phyloP scores from a whole-genome alignment of 2,113 vertebrate species.

The Otocyon megalotis region DNA sequence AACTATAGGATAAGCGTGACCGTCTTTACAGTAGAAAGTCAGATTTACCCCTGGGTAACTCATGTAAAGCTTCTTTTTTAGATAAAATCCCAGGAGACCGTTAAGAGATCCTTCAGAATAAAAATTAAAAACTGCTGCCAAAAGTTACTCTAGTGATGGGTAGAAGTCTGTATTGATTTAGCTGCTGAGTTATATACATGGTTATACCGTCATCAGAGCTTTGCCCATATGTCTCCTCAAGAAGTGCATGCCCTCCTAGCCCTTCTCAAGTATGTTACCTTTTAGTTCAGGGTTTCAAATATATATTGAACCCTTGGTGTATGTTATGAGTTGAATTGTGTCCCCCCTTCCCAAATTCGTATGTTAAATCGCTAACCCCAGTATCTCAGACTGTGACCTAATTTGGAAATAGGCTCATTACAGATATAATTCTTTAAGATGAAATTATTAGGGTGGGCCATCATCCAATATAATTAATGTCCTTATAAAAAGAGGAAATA shows the following conservation, averaged over 20 bases:
- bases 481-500: neutral
- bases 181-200: neutral
- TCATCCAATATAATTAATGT: neutral
- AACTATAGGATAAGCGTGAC: neutral
- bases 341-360: neutral
- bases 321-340: neutral
- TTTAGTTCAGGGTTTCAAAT: neutral
- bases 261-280: neutral
- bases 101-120: conserved; percentile 21
- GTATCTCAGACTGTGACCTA: neutral
- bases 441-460: neutral
- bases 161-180: neutral
- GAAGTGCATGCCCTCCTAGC: neutral
- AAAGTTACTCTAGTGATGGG: neutral
- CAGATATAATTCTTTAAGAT: neutral
- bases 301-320: neutral
- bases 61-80: neutral
- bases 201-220: neutral
- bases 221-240: neutral
- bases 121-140: neutral
- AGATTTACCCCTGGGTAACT: neutral
- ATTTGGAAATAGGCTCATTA: neutral
- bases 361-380: neutral
- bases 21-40: neutral
- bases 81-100: neutral